phyloP scores from a whole-genome alignment of 2,797 vertebrate genomes.

The Dallia pectoralis region DNA sequence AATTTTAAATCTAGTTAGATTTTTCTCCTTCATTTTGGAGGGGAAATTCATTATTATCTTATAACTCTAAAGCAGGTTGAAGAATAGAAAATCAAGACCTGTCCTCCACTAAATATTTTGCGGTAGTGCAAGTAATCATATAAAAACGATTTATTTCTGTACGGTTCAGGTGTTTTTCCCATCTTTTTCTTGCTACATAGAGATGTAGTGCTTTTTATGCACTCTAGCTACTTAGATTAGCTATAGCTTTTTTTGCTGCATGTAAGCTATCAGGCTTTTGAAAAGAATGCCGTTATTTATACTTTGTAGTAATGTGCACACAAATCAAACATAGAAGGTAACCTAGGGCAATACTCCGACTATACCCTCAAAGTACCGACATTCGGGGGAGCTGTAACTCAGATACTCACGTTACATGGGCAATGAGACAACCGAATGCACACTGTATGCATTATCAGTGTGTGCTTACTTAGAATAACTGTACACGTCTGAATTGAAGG shows the following conservation, averaged over 20 bases:
- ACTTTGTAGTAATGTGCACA: conserved; percentile 1
- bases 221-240: background rate
- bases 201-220: no score
- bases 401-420: conserved; percentile 31
- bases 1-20: no score
- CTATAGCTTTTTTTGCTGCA: background rate
- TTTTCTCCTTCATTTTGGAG: no score
- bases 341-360: conserved; percentile 19
- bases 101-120: no score
- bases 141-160: no score
- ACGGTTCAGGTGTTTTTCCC: no score
- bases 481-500: background rate
- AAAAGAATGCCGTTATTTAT: conserved; percentile 23
- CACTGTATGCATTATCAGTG: conserved; percentile 16
- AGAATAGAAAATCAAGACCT: no score
- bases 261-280: conserved; percentile 21
- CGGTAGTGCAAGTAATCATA: no score
- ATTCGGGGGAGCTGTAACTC: conserved; percentile 18
- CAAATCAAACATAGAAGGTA: conserved; percentile 2
- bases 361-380: conserved; percentile 4
- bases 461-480: background rate
- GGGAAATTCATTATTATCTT: no score
- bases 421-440: conserved; percentile 15
- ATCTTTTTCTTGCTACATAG: no score
- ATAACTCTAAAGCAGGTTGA: no score